These are phyloP conservation scores for Ctenoplectra terminalis DNA, from an alignment of 1,140 invertebrate species.

Conservation along the genomic window DNA sequence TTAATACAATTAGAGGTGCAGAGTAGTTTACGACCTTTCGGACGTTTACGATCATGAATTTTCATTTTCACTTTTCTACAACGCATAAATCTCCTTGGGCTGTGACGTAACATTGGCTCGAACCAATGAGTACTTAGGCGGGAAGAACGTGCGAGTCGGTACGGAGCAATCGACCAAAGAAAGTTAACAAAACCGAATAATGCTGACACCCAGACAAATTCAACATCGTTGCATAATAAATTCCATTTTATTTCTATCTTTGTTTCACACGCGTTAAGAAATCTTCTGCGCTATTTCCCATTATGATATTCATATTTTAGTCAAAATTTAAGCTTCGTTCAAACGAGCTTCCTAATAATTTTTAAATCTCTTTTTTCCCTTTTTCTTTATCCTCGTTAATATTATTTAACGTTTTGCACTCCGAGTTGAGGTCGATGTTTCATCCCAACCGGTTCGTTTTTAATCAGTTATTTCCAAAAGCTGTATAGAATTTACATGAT, in stretches of 20 bases:
- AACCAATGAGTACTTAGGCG: constrained; percentile 36
- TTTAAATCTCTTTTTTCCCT: too few relatives aligned
- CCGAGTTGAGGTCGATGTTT: too few relatives aligned
- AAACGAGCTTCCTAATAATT: too few relatives aligned
- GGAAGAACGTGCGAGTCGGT: constrained; percentile 39
- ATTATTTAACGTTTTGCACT: too few relatives aligned
- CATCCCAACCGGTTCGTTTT: too few relatives aligned
- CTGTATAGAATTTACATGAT: too few relatives aligned
- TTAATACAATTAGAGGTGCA: neutral
- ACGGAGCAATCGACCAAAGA: constrained; percentile 44
- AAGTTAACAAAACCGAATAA: constrained; percentile 40
- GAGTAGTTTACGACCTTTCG: neutral
- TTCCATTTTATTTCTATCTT: neutral
- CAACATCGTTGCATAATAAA: neutral
- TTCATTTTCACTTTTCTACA: constrained; percentile 60
- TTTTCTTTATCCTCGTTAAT: too few relatives aligned
- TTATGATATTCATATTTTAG: too few relatives aligned
- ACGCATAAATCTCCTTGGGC: constrained; percentile 33
- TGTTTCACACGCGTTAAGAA: too few relatives aligned
- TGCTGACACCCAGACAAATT: constrained; percentile 5
- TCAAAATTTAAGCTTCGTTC: too few relatives aligned
- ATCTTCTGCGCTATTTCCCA: too few relatives aligned
- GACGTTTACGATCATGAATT: constrained; percentile 40
- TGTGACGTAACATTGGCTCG: constrained; percentile 52
- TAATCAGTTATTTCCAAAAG: too few relatives aligned